Conservation (phyloP, 64 coral and sea anemone genomes). For the Montipora capricornis region DNA sequence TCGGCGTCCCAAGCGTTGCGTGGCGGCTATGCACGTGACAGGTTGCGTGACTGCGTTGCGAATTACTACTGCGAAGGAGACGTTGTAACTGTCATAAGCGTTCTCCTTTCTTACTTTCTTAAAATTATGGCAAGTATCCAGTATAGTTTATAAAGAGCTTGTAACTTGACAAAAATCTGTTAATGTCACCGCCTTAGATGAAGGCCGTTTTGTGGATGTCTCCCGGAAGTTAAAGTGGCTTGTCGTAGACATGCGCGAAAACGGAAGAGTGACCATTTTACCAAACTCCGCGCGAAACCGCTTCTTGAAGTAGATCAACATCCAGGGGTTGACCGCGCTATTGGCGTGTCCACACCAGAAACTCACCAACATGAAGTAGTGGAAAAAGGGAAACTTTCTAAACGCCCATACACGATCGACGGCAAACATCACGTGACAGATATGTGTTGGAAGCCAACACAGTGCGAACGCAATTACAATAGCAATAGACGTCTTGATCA, state of each 20-base stretch:
- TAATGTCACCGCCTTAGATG: too few species aligned
- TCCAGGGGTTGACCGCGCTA: slow-evolving; percentile 29
- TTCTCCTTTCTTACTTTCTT: too few species aligned
- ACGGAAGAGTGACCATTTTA: background rate
- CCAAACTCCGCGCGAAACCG: slow-evolving; percentile 2
- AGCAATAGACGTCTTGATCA: slow-evolving; percentile 5
- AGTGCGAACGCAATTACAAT: slow-evolving; percentile 14
- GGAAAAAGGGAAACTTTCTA: background rate
- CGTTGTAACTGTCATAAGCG: too few species aligned
- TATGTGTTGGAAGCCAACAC: slow-evolving; percentile 36
- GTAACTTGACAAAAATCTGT: background rate
- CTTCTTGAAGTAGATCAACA: slow-evolving; percentile 39
- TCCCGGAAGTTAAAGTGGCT: background rate
- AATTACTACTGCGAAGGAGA: too few species aligned
- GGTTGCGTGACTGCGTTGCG: too few species aligned
- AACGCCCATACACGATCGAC: background rate
- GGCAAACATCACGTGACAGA: slow-evolving; percentile 1
- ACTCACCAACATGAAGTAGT: background rate
- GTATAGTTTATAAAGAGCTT: background rate
- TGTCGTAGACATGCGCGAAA: background rate
- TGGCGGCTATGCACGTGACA: too few species aligned
- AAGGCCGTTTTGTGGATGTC: background rate
- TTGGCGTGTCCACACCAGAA: slow-evolving; percentile 12
- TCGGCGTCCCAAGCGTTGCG: too few species aligned
- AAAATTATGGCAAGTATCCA: too few species aligned